phyloP scores from a whole-genome alignment of 1,140 invertebrate species.

The Camponotus vicinus region DNA sequence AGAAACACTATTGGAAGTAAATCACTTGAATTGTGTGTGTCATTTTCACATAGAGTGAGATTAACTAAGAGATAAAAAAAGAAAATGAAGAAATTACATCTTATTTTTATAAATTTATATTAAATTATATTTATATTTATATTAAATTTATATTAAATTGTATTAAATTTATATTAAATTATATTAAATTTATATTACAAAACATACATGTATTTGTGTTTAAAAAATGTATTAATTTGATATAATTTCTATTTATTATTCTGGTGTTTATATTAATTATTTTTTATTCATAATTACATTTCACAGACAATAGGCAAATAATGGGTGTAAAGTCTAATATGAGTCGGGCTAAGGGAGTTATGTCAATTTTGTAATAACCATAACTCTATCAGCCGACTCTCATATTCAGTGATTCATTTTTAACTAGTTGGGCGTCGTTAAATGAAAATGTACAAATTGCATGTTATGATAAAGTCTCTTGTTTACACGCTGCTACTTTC shows the following conservation, averaged over 20 bases:
- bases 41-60: too few relatives aligned
- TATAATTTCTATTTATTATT: background rate
- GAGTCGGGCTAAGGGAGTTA: background rate
- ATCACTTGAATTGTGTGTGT: background rate
- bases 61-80: too few relatives aligned
- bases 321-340: background rate
- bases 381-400: too few relatives aligned
- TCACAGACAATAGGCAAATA: background rate
- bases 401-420: background rate
- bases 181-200: too few relatives aligned
- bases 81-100: too few relatives aligned
- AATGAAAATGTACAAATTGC: constrained; percentile 20
- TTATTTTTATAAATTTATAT: too few relatives aligned
- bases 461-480: background rate
- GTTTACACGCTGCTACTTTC: background rate
- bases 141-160: too few relatives aligned
- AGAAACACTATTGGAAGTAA: background rate
- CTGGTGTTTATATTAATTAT: background rate
- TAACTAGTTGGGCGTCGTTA: background rate
- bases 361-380: background rate
- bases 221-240: too few relatives aligned
- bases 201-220: too few relatives aligned
- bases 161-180: too few relatives aligned
- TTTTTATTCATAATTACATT: background rate
- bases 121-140: too few relatives aligned